Evolutionary conservation across 2,888 invertebrate species (phyloP).

Genomic region (Agrilus mali): DNA sequence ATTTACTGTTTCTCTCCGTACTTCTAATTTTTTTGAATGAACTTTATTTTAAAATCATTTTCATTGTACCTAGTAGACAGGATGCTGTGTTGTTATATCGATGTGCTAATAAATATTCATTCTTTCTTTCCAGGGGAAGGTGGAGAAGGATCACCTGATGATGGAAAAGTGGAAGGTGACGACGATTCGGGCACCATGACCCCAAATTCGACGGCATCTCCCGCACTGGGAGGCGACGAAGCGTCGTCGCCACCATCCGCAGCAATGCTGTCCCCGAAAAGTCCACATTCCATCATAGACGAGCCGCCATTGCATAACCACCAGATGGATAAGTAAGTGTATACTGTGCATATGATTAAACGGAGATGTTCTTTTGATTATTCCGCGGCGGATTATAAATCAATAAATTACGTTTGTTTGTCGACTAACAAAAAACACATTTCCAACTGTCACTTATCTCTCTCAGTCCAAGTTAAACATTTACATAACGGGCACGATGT

Average conservation of each 20-base stretch:
- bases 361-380: neutral
- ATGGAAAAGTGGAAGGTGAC: conserved; percentile 34
- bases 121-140: conserved; percentile 44
- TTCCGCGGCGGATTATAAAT: too few species aligned
- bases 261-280: conserved; percentile 28
- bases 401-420: too few species aligned
- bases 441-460: too few species aligned
- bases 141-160: conserved; percentile 36
- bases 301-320: conserved; percentile 22
- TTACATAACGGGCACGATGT: too few species aligned
- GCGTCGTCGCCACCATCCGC: conserved; percentile 28
- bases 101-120: conserved; percentile 2
- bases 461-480: too few species aligned
- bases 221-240: conserved; percentile 29
- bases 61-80: too few species aligned
- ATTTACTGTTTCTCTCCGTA: too few species aligned
- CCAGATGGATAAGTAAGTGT: conserved; percentile 21
- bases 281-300: conserved; percentile 26
- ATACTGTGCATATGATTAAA: neutral
- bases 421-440: too few species aligned
- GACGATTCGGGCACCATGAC: conserved; percentile 34
- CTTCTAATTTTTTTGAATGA: too few species aligned
- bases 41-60: too few species aligned
- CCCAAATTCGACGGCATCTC: conserved; percentile 32
- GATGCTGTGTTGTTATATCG: too few species aligned